Conservation (phyloP, 2,888 invertebrate genomes). For the Drosophila picticornis region DNA sequence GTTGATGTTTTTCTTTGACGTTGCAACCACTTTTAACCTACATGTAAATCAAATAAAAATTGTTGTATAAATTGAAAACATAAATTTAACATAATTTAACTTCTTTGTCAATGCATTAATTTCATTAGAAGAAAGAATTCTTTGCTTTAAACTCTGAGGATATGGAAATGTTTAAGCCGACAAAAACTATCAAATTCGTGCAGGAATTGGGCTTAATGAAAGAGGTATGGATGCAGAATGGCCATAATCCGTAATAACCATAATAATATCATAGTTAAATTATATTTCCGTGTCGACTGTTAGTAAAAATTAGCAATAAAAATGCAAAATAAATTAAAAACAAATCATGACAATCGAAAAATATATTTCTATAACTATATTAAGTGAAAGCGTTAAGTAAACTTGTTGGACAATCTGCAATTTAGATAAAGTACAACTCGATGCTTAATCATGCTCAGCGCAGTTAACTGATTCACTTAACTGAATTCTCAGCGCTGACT, state of each 20-base stretch:
- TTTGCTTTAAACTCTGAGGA: no score
- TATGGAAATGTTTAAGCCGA: no score
- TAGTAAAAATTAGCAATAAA: not conserved
- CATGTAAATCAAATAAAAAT: not conserved
- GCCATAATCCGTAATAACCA: not conserved
- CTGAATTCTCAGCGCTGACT: constrained; percentile 6
- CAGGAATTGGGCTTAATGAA: not conserved
- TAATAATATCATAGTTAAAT: not conserved
- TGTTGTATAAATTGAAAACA: not conserved
- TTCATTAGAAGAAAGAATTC: not conserved
- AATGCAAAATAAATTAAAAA: not conserved
- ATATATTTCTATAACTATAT: not conserved
- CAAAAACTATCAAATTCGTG: not conserved
- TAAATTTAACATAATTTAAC: not conserved
- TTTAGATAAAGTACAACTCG: not conserved
- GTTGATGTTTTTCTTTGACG: no score
- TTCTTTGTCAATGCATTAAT: not conserved
- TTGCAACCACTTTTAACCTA: not conserved
- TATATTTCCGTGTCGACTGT: not conserved
- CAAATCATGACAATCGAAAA: not conserved
- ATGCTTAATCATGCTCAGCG: not conserved
- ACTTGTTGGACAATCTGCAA: not conserved
- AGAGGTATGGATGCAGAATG: not conserved
- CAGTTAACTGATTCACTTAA: constrained; percentile 9
- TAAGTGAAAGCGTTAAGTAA: not conserved